phyloP scores from a whole-genome alignment of 2,797 vertebrate genomes.

The Protonibea diacanthus region DNA sequence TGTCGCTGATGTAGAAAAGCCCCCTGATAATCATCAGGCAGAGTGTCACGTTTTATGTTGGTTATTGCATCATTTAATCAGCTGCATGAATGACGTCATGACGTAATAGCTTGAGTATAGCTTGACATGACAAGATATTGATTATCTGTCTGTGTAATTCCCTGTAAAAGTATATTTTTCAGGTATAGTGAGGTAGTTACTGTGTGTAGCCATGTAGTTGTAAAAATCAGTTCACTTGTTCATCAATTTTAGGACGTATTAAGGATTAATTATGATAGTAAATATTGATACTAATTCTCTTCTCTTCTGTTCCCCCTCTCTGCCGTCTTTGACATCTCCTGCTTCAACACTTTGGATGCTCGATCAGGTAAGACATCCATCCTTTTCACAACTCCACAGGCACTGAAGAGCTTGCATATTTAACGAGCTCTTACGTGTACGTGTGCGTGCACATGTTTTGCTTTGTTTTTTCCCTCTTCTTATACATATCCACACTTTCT shows the following conservation, averaged over 20 bases:
- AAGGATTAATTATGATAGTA: background rate
- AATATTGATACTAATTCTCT: constrained; percentile 32
- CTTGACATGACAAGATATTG: background rate
- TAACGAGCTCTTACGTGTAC: constrained; percentile 51
- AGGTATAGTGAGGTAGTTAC: background rate
- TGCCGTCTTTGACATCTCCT: constrained; percentile 23
- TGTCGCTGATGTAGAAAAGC: background rate
- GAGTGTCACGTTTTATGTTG: constrained; percentile 25
- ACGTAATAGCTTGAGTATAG: constrained; percentile 14
- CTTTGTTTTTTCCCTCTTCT: constrained; percentile 10
- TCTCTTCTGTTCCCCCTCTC: constrained; percentile 38
- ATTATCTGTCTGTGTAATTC: constrained; percentile 2
- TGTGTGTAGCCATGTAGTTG: background rate
- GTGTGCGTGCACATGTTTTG: constrained; percentile 30
- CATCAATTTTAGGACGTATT: background rate
- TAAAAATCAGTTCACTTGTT: background rate
- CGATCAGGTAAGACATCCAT: constrained; percentile 74
- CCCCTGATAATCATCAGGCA: constrained; percentile 17
- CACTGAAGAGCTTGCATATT: constrained; percentile 61
- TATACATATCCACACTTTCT: constrained; percentile 43
- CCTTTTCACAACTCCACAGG: constrained; percentile 52
- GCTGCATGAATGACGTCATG: constrained; percentile 23
- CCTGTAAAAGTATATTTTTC: no score
- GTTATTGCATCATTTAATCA: constrained; percentile 38
- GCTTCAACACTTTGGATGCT: constrained; percentile 50